phyloP scores from a whole-genome alignment of 2,888 invertebrate genomes.

The Carpatolechia fugitivella region DNA sequence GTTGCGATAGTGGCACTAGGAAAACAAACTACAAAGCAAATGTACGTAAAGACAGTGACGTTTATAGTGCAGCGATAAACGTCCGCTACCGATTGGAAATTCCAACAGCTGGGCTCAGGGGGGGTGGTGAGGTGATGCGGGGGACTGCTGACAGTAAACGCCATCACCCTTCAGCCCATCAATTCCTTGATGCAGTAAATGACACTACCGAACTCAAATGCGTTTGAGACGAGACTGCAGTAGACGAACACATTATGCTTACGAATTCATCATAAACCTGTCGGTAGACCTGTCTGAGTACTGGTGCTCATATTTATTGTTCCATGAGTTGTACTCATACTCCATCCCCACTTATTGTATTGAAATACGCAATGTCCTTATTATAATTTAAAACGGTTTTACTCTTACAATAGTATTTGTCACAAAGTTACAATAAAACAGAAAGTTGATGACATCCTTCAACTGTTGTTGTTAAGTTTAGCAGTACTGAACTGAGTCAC shows the following conservation, averaged over 20 bases:
- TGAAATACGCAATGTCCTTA: neutral
- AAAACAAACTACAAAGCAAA: constrained; percentile 10
- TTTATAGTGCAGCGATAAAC: constrained; percentile 23
- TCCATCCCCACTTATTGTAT: constrained; percentile 2
- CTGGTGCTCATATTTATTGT: neutral
- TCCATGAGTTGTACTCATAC: neutral
- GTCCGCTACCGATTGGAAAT: constrained; percentile 8
- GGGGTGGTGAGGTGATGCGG: constrained; percentile 3
- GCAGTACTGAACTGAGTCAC: neutral
- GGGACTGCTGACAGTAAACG: constrained; percentile 38
- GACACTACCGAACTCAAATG: constrained; percentile 42
- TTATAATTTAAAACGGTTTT: constrained; percentile 6
- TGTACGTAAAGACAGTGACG: constrained; percentile 8
- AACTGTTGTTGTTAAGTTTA: neutral
- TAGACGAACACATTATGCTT: constrained; percentile 3
- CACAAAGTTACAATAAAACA: neutral
- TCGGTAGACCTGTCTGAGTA: neutral
- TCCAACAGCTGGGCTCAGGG: neutral
- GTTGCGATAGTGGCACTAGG: constrained; percentile 1
- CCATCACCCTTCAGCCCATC: constrained; percentile 48
- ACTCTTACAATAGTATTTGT: neutral
- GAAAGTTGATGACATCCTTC: neutral
- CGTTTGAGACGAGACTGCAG: neutral
- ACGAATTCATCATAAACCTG: constrained; percentile 9
- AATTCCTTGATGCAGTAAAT: constrained; percentile 55